Percentiles rank a stretch among this genome's conserved stretches.
Evolutionary conservation across 2,888 invertebrate genomes (phyloP).

Genomic region (Drepanosiphum platanoidis): DNA sequence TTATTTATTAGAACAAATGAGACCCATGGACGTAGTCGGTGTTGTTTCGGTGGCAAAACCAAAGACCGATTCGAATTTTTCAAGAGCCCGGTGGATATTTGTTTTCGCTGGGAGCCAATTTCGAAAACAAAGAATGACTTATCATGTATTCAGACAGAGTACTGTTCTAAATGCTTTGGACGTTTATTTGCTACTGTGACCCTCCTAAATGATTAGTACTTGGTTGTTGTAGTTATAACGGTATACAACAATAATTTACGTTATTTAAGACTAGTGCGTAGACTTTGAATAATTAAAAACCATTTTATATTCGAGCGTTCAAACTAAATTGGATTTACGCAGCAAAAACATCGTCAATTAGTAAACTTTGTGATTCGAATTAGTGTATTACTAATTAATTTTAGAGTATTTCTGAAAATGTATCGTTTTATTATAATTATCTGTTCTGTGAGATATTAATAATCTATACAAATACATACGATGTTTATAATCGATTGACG

Average conservation of each 20-base stretch:
- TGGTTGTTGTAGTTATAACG: not conserved
- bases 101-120: constrained; percentile 20
- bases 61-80: constrained; percentile 31
- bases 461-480: no score
- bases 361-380: no score
- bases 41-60: constrained; percentile 19
- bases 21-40: not conserved
- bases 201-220: not conserved
- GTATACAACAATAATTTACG: not conserved
- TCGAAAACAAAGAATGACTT: constrained; percentile 1
- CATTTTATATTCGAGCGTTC: not conserved
- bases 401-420: no score
- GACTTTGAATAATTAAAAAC: not conserved
- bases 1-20: constrained; percentile 59
- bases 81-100: constrained; percentile 35
- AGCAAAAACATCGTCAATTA: no score
- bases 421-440: no score
- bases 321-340: no score
- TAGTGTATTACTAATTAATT: no score
- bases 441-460: no score
- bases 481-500: no score
- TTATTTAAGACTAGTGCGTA: not conserved
- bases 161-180: not conserved
- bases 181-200: not conserved
- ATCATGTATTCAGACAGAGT: constrained; percentile 12